A percentile compares a stretch with the other conserved stretches of the same genome.
These are phyloP conservation scores for Bettongia penicillata DNA, from an alignment of 2,113 vertebrate species.

Conservation along the genomic window DNA sequence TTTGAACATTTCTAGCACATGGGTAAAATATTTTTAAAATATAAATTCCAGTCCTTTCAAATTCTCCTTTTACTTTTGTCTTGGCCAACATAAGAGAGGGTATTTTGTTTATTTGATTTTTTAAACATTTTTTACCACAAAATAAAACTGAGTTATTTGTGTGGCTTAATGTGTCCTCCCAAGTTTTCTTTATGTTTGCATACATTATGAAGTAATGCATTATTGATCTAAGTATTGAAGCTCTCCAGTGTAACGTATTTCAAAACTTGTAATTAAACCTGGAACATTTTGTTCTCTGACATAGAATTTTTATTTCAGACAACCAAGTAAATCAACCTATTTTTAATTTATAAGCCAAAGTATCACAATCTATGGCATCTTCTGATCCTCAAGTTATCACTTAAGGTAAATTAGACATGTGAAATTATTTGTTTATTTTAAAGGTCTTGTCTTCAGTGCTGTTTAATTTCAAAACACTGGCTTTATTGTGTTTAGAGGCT, in stretches of 20 bases:
- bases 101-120: constrained; percentile 18
- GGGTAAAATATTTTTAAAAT: constrained; percentile 70
- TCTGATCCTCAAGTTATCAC: constrained; percentile 13
- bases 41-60: constrained; percentile 66
- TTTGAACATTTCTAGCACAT: constrained; percentile 60
- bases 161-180: constrained; percentile 44
- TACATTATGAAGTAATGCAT: constrained; percentile 31
- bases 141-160: constrained; percentile 28
- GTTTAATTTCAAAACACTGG: constrained; percentile 32
- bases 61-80: constrained; percentile 48
- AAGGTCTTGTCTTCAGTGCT: constrained; percentile 58
- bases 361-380: neutral
- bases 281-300: constrained; percentile 50
- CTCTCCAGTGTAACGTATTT: constrained; percentile 63
- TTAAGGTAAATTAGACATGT: constrained; percentile 25
- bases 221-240: constrained; percentile 46
- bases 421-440: constrained; percentile 68
- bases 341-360: neutral
- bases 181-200: constrained; percentile 64
- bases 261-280: constrained; percentile 68
- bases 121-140: constrained; percentile 60
- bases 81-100: constrained; percentile 11
- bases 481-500: constrained; percentile 28
- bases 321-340: constrained; percentile 28
- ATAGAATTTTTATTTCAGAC: constrained; percentile 54